Evolutionary conservation across 2,113 vertebrate species (phyloP).

Genomic region (Lepisosteus osseus): DNA sequence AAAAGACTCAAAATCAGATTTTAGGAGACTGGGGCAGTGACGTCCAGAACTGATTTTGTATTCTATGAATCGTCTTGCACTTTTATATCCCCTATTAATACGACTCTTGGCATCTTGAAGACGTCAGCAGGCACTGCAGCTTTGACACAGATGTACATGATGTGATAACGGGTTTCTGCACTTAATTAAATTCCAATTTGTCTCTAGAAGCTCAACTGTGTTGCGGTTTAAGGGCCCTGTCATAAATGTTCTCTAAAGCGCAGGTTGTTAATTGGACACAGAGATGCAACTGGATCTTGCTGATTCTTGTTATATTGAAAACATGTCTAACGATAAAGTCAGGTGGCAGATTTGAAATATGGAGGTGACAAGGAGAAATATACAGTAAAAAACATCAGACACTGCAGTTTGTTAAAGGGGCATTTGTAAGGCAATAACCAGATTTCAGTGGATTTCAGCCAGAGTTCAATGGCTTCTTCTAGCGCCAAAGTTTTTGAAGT

Average conservation of each 20-base stretch:
- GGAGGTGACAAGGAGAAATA: too few species aligned
- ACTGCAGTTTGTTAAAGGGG: too few species aligned
- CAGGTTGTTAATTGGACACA: slow-evolving; percentile 4
- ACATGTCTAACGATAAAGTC: too few species aligned
- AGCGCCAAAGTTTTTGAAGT: too few species aligned
- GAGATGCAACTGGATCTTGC: neutral
- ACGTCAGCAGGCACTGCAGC: neutral
- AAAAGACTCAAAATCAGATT: too few species aligned
- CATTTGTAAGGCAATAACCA: too few species aligned
- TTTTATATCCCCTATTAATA: neutral
- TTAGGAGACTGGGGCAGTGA: too few species aligned
- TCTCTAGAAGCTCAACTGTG: neutral
- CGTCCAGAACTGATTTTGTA: neutral
- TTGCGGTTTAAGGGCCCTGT: neutral
- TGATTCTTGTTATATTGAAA: neutral
- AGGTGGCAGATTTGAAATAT: too few species aligned
- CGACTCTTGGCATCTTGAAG: neutral
- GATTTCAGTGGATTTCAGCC: too few species aligned
- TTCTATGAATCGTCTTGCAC: neutral
- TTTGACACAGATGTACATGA: neutral
- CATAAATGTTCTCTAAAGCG: neutral
- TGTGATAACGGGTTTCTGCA: neutral
- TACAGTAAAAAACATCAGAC: too few species aligned
- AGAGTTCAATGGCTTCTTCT: too few species aligned
- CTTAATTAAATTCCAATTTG: neutral